Percentiles rank a stretch among this genome's conserved stretches.
Evolutionary conservation across 2,888 invertebrate species (phyloP).

Genomic region (Ophraella communa): DNA sequence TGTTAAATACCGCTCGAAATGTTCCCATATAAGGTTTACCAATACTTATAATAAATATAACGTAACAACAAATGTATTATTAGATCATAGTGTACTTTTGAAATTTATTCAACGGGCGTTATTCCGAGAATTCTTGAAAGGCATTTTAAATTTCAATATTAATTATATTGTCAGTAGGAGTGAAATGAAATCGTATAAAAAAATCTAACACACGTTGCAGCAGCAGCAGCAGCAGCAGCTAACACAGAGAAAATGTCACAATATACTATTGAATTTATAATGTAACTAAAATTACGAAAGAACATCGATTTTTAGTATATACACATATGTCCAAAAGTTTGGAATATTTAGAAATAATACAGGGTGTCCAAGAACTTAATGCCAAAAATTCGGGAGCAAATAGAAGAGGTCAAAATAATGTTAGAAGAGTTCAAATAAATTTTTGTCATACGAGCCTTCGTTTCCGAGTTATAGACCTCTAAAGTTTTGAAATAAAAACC

Average conservation of each 20-base stretch:
- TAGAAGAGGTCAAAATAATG: no score
- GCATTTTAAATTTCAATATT: conserved; percentile 25
- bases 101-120: conserved; percentile 20
- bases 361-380: no score
- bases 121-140: conserved; percentile 16
- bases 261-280: conserved; percentile 26
- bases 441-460: no score
- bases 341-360: no score
- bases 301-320: conserved; percentile 3
- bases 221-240: conserved; percentile 1
- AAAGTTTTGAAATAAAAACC: no score
- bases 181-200: background rate
- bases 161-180: conserved; percentile 28
- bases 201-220: no score
- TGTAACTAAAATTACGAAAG: conserved; percentile 19
- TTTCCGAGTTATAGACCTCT: no score
- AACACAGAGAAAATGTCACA: conserved; percentile 21
- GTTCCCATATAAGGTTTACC: conserved; percentile 38
- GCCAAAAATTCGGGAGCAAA: no score
- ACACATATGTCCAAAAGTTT: background rate
- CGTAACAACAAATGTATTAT: conserved; percentile 39
- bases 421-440: no score
- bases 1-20: conserved; percentile 36
- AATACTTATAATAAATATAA: conserved; percentile 30
- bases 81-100: conserved; percentile 36